Evolutionary conservation across 2,797 vertebrate genomes (phyloP).

Genomic region (Malacoctenus gilli): DNA sequence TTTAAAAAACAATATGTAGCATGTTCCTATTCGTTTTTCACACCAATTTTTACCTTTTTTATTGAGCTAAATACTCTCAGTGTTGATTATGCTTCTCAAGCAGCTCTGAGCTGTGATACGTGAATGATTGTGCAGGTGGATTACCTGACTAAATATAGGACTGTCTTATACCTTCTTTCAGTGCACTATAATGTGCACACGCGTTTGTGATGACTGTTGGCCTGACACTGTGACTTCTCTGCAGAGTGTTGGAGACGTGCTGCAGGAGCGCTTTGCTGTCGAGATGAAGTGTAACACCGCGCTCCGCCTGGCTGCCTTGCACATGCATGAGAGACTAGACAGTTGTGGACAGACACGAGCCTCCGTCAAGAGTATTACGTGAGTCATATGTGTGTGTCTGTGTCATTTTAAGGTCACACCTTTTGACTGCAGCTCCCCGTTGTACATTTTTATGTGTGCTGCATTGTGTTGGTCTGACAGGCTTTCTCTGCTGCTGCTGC

Average conservation of each 20-base stretch:
- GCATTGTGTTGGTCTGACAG: slow-evolving; percentile 2
- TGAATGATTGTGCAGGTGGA: too few relatives aligned
- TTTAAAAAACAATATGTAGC: too few relatives aligned
- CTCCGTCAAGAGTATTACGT: slow-evolving; percentile 96
- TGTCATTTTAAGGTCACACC: slow-evolving; percentile 18
- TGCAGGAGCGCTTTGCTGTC: slow-evolving; percentile 94
- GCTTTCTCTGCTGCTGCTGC: slow-evolving; percentile 5
- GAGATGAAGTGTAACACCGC: slow-evolving; percentile 98
- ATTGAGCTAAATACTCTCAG: too few relatives aligned
- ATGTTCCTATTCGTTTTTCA: too few relatives aligned
- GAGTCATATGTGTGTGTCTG: slow-evolving; percentile 72
- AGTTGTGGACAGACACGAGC: slow-evolving; percentile 91
- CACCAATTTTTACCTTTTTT: too few relatives aligned
- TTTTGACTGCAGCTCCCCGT: background rate
- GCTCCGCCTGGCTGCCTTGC: slow-evolving; percentile 91
- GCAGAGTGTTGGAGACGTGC: slow-evolving; percentile 96
- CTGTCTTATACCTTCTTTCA: too few relatives aligned
- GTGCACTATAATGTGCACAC: background rate
- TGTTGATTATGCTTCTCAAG: too few relatives aligned
- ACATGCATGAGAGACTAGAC: slow-evolving; percentile 95
- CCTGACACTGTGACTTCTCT: slow-evolving; percentile 36
- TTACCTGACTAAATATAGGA: too few relatives aligned
- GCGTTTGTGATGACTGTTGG: slow-evolving; percentile 10
- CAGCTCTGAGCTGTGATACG: too few relatives aligned
- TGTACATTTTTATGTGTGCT: slow-evolving; percentile 11